Percentiles rank a stretch among this genome's conserved stretches.
Evolutionary conservation across 1,140 invertebrate species (phyloP).

Genomic region (Lepidurus couesii): DNA sequence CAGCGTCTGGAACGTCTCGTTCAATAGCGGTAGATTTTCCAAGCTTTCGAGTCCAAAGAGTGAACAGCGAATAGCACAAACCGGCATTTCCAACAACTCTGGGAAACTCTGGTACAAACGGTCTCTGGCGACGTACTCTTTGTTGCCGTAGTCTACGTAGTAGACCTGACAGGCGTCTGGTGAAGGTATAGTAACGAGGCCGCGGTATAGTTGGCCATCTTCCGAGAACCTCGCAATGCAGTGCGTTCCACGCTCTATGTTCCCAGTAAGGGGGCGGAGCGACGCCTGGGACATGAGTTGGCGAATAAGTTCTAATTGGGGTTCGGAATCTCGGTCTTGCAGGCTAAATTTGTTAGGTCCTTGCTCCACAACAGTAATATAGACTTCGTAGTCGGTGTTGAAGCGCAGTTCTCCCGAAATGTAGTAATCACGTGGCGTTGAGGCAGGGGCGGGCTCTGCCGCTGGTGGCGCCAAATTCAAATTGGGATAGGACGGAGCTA

Average conservation of each 20-base stretch:
- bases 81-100: constrained; percentile 55
- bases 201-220: constrained; percentile 63
- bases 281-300: not conserved
- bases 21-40: not conserved
- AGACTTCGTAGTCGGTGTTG: not conserved
- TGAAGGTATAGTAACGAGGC: constrained; percentile 51
- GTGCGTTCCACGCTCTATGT: constrained; percentile 53
- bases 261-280: not conserved
- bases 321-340: not conserved
- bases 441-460: not conserved
- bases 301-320: not conserved
- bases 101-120: constrained; percentile 57
- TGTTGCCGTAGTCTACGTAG: constrained; percentile 73
- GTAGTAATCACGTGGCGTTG: not conserved
- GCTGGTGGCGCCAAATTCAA: not conserved
- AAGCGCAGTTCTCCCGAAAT: not conserved
- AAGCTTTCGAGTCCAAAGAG: constrained; percentile 51
- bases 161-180: constrained; percentile 46
- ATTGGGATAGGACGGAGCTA: not conserved
- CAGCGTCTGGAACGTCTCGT: not conserved
- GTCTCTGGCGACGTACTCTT: constrained; percentile 50
- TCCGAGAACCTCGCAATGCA: constrained; percentile 66
- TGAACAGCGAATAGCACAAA: constrained; percentile 69
- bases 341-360: constrained; percentile 20
- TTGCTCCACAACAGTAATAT: not conserved